A percentile compares a stretch with the other conserved stretches of the same genome.
These are phyloP conservation scores for Labeo calbasu DNA, from an alignment of 2,797 vertebrate genomes.

Conservation along the genomic window DNA sequence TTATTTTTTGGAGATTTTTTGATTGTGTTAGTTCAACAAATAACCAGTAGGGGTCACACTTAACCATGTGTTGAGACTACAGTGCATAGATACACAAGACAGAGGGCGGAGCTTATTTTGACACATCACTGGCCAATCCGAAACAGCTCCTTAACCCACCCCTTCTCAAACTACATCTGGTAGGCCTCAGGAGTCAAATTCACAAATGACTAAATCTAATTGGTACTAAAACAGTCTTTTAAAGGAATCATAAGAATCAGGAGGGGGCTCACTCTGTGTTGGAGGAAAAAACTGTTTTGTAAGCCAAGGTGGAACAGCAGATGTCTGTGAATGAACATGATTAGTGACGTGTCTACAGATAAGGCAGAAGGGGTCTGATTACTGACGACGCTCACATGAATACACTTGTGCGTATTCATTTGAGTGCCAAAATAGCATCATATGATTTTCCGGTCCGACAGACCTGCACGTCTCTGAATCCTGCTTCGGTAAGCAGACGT, in stretches of 20 bases:
- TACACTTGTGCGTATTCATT: slow-evolving; percentile 62
- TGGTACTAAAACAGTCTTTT: neutral
- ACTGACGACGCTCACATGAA: neutral
- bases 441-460: slow-evolving; percentile 78
- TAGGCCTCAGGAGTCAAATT: neutral
- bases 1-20: neutral
- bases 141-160: slow-evolving; percentile 21
- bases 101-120: slow-evolving; percentile 20
- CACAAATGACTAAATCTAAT: slow-evolving; percentile 6
- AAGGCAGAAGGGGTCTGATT: neutral
- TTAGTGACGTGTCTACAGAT: slow-evolving; percentile 5
- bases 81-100: neutral
- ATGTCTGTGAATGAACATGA: slow-evolving; percentile 16
- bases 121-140: slow-evolving; percentile 11
- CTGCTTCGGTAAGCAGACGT: slow-evolving; percentile 64
- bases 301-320: slow-evolving; percentile 11
- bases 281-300: neutral
- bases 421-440: slow-evolving; percentile 76
- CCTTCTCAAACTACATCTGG: slow-evolving; percentile 25
- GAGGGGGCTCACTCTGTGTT: neutral
- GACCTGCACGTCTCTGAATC: slow-evolving; percentile 75
- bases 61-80: neutral
- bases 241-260: slow-evolving; percentile 7
- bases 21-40: neutral
- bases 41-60: slow-evolving; percentile 25